phyloP scores from a whole-genome alignment of 1,140 invertebrate genomes.

The Sarcophaga bullata region DNA sequence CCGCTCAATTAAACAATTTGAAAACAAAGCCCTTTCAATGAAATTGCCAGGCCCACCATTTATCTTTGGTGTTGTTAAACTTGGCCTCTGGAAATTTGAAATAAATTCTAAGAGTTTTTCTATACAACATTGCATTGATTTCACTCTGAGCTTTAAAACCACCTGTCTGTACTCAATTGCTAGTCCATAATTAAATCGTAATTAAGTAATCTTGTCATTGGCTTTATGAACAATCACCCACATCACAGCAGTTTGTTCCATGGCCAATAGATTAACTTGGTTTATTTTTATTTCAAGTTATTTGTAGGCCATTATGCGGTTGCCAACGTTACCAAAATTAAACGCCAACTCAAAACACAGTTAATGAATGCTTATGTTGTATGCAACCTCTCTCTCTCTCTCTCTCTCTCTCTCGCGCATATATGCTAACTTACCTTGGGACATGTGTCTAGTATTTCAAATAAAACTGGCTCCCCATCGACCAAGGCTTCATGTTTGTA shows the following conservation, averaged over 20 bases:
- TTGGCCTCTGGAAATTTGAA: too few species aligned
- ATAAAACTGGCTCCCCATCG: conserved; percentile 88
- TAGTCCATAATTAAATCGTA: not conserved
- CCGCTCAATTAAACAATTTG: too few species aligned
- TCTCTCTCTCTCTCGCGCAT: too few species aligned
- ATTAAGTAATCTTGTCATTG: not conserved
- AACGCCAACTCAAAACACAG: too few species aligned
- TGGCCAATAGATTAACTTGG: not conserved
- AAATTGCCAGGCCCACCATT: too few species aligned
- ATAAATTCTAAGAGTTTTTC: too few species aligned
- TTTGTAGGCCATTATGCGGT: not conserved
- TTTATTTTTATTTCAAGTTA: not conserved
- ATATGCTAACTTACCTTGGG: conserved; percentile 64
- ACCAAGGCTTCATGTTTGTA: conserved; percentile 93
- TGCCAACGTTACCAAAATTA: conserved; percentile 1
- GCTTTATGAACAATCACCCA: not conserved
- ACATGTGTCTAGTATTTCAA: conserved; percentile 93
- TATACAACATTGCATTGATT: too few species aligned
- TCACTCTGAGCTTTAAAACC: not conserved
- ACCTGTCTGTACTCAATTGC: too few species aligned
- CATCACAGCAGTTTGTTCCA: not conserved
- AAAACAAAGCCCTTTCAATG: too few species aligned
- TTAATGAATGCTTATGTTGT: not conserved
- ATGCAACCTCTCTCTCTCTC: not conserved
- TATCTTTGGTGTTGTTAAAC: too few species aligned